Base-by-base conservation (phyloP, 2,113 vertebrate species). In the Acanthisitta chloris region DNA sequence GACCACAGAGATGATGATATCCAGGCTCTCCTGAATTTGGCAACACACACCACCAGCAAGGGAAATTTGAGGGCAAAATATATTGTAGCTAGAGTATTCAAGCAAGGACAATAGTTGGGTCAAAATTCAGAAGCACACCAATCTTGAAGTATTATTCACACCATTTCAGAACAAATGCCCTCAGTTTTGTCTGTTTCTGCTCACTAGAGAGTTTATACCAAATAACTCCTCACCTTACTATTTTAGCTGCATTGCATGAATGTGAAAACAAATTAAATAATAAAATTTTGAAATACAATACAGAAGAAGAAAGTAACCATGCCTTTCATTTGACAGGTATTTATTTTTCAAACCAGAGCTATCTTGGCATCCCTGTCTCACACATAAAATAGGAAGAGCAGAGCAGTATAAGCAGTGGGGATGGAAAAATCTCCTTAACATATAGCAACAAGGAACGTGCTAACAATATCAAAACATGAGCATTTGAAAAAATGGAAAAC, bases 401-500 rank as follows among this genome's bases (percentile, higher is more conserved):
- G 36, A 77, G 52, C 16, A 76, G 9, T 11, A 49, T 3, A 70
- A 82, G 23, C 36, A 58, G 17, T 1, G 8, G 2, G 33, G n/a
- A 66, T 26, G 33, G 55, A 81, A 88, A 80, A 55, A 83, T 5
- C 67, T 55, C 55, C 34, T 69, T 36, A n/a, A 57, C 25, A 14
- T 6, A 54, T 0, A 49, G 43, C 51, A 70, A 51, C 5, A 66
- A 67, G 26, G 25, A 91, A 80, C 0, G 0, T 6, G 58, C 25
- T 83, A 62, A 13, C 42, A 24, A 9, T 45, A 45, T 17, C 23
- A 96, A 96, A 98, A 96, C 96, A 81, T 4, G n/a, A 98, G 49
- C 31, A 49, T 31, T 28, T 28, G 55, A 38, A 90, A 23, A 2
- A 78, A 72, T 2, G 5, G 49, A 43, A 36, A 85, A 78, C 5